phyloP scores from a whole-genome alignment of 1,140 invertebrate species.

The Colletes gigas region DNA sequence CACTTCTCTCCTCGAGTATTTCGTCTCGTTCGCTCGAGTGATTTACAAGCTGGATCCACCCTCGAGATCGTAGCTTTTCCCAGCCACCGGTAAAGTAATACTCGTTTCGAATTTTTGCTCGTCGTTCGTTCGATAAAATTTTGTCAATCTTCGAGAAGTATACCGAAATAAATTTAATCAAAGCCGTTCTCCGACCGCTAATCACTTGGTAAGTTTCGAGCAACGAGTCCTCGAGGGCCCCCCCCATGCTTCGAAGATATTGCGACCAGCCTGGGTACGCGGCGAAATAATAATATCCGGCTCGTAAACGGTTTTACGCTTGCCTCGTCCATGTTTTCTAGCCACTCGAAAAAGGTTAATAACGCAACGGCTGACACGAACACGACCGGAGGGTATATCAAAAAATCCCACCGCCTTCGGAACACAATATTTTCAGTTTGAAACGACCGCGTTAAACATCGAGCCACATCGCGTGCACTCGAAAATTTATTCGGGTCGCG shows the following conservation, averaged over 20 bases:
- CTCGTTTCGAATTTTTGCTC: too few species aligned
- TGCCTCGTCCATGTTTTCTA: constrained; percentile 22
- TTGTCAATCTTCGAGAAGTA: too few species aligned
- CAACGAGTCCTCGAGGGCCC: constrained; percentile 7
- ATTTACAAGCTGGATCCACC: constrained; percentile 51
- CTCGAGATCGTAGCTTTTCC: neutral
- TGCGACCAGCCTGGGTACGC: constrained; percentile 2
- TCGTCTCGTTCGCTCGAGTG: constrained; percentile 24
- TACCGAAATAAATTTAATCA: constrained; percentile 22
- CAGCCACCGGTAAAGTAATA: neutral
- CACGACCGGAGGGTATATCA: neutral
- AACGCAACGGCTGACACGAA: constrained; percentile 1
- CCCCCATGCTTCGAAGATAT: neutral
- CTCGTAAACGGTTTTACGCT: constrained; percentile 39
- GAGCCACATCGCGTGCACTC: neutral
- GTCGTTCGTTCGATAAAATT: too few species aligned
- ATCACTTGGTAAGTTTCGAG: constrained; percentile 21
- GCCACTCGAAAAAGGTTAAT: constrained; percentile 40
- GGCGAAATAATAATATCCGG: constrained; percentile 50
- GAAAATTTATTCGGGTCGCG: constrained; percentile 23
- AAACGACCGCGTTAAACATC: neutral
- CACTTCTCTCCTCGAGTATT: neutral
- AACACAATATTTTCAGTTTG: constrained; percentile 22
- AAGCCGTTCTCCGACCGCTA: neutral
- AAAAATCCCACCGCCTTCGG: neutral